Evolutionary conservation across 2,888 invertebrate species (phyloP).

Genomic region (Ichneumon xanthorius): DNA sequence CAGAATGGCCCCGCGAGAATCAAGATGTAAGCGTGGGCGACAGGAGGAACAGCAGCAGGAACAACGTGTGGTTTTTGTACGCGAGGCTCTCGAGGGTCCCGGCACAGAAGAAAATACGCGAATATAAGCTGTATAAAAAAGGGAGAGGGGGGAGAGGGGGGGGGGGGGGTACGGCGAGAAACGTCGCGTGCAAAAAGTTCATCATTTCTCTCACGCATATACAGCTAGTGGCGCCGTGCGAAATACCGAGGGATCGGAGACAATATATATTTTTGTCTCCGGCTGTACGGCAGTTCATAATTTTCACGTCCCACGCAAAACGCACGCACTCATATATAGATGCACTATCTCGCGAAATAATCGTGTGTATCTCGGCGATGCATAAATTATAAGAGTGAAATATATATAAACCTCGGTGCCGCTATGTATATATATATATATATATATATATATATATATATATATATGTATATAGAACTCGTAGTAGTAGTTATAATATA

Average conservation of each 20-base stretch:
- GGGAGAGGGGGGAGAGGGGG: slow-evolving; percentile 18
- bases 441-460: not conserved
- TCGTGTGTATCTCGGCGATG: slow-evolving; percentile 75
- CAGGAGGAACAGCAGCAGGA: slow-evolving; percentile 59
- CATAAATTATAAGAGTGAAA: slow-evolving; percentile 78
- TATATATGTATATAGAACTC: not conserved
- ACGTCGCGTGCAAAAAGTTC: slow-evolving; percentile 63
- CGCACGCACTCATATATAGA: slow-evolving; percentile 34
- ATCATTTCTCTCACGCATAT: slow-evolving; percentile 41
- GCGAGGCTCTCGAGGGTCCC: slow-evolving; percentile 24
- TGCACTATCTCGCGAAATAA: slow-evolving; percentile 77
- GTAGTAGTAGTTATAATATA: not conserved
- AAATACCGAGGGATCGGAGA: slow-evolving; percentile 29
- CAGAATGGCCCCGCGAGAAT: slow-evolving; percentile 74
- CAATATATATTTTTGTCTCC: slow-evolving; percentile 68
- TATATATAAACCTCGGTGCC: slow-evolving; percentile 54
- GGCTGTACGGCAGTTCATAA: slow-evolving; percentile 77
- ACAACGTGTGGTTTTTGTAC: slow-evolving; percentile 55
- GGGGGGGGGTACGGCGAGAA: slow-evolving; percentile 44
- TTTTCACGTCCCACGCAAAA: slow-evolving; percentile 78
- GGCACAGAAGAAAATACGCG: slow-evolving; percentile 53
- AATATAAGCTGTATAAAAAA: slow-evolving; percentile 51
- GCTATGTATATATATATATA: not conserved
- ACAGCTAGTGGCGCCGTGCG: slow-evolving; percentile 26
- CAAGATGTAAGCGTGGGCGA: slow-evolving; percentile 80